Evolutionary conservation across 2,888 invertebrate genomes (phyloP).

Genomic region (Escarpia spicata): DNA sequence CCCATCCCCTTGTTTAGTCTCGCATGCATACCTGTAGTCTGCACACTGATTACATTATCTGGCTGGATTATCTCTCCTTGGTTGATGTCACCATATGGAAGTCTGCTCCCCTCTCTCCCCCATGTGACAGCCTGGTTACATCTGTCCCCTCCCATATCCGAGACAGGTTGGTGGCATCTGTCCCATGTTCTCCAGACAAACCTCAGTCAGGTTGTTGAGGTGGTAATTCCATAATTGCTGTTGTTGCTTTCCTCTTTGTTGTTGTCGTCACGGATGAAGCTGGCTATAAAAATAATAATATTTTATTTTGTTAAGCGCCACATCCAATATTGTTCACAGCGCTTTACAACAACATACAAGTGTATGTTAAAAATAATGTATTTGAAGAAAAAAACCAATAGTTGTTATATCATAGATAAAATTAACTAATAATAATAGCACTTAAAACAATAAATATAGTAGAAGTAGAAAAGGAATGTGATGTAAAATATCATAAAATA

Average conservation of each 20-base stretch:
- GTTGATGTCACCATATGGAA: neutral
- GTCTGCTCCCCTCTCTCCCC: neutral
- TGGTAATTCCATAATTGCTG: slow-evolving; percentile 26
- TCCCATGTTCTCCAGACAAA: neutral
- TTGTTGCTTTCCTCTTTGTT: neutral
- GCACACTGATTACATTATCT: neutral
- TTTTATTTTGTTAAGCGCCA: too few relatives aligned
- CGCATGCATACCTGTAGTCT: neutral
- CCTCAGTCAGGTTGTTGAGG: neutral
- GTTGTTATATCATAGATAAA: too few relatives aligned
- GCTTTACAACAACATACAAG: too few relatives aligned
- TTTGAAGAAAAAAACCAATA: too few relatives aligned
- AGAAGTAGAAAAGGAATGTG: too few relatives aligned
- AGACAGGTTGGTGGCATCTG: neutral
- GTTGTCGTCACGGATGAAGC: too few relatives aligned
- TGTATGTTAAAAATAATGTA: too few relatives aligned
- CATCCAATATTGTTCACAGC: too few relatives aligned
- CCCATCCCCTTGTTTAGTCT: neutral
- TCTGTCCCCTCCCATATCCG: neutral
- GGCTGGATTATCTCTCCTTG: neutral
- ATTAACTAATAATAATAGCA: too few relatives aligned
- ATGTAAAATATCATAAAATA: too few relatives aligned
- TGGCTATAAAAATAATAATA: too few relatives aligned
- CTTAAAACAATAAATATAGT: too few relatives aligned
- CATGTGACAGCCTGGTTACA: neutral